These are phyloP conservation scores for Phalacrocorax brasilianus DNA, from an alignment of 2,113 vertebrate species.

Conservation along the genomic window DNA sequence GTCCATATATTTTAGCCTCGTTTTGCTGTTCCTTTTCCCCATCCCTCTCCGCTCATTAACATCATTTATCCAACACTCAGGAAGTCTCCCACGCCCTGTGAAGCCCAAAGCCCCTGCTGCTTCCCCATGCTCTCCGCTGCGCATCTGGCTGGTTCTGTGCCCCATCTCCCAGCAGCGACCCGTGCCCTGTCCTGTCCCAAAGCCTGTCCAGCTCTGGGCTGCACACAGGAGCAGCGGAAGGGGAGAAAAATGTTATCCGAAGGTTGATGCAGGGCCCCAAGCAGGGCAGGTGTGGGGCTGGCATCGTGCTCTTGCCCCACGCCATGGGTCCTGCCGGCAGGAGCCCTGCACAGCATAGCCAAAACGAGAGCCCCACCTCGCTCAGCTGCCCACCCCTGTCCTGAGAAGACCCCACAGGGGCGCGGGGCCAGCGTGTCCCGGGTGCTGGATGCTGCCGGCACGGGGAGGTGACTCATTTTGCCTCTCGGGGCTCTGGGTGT, in stretches of 20 bases:
- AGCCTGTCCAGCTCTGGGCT: not conserved
- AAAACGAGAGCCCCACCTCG: not conserved
- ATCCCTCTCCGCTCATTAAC: not conserved
- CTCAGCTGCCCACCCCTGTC: not conserved
- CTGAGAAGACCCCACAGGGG: not conserved
- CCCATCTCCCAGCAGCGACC: not conserved
- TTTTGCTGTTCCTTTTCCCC: not conserved
- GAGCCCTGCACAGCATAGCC: not conserved
- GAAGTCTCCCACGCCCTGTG: rapidly evolving
- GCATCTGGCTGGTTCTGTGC: rapidly evolving
- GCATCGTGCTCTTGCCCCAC: not conserved
- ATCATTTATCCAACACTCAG: rapidly evolving
- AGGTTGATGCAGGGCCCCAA: not conserved
- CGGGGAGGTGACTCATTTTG: not conserved
- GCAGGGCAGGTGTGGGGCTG: not conserved
- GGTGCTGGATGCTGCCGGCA: not conserved
- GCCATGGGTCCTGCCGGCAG: not conserved
- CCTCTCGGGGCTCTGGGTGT: not conserved
- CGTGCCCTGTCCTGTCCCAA: not conserved
- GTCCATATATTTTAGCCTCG: not conserved
- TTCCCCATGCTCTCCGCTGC: not conserved
- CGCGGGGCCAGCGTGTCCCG: rapidly evolving
- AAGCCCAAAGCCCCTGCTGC: not conserved
- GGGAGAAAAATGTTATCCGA: too few relatives aligned
- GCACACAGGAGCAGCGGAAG: rapidly evolving